These are phyloP conservation scores for Melanchra persicariae DNA, from an alignment of 2,888 invertebrate genomes.

Conservation along the genomic window DNA sequence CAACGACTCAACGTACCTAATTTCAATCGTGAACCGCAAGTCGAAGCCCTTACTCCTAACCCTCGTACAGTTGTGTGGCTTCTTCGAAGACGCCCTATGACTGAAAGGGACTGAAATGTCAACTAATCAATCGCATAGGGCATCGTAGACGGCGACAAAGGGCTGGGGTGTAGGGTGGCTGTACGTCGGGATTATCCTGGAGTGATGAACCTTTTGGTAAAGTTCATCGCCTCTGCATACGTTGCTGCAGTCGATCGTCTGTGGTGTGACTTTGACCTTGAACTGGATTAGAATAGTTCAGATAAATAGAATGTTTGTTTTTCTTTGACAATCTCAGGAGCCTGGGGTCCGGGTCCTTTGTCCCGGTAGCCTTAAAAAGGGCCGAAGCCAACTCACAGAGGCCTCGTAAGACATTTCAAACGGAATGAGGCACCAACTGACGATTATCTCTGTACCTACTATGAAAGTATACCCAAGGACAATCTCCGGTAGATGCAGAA, in stretches of 20 bases:
- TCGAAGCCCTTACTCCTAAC: conserved; percentile 41
- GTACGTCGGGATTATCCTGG: conserved; percentile 19
- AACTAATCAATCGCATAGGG: conserved; percentile 89
- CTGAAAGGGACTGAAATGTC: conserved; percentile 87
- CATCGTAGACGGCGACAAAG: conserved; percentile 82
- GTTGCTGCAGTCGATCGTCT: not conserved
- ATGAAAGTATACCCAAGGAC: too few species aligned
- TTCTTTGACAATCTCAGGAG: too few species aligned
- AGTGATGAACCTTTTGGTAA: not conserved
- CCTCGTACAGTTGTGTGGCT: conserved; percentile 73
- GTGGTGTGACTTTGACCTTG: not conserved
- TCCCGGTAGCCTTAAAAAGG: too few species aligned
- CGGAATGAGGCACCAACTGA: too few species aligned
- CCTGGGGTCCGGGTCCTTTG: too few species aligned
- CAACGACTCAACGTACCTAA: conserved; percentile 50
- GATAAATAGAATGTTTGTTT: too few species aligned
- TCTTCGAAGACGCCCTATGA: conserved; percentile 83
- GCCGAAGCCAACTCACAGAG: too few species aligned
- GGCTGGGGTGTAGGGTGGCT: conserved; percentile 67
- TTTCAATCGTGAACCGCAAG: conserved; percentile 61
- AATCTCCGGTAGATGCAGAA: too few species aligned
- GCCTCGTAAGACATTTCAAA: too few species aligned
- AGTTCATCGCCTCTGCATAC: not conserved
- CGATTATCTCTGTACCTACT: too few species aligned
- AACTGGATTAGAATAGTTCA: not conserved